These are phyloP conservation scores for Acrossocheilus fasciatus DNA, from an alignment of 2,797 vertebrate species.

Conservation along the genomic window DNA sequence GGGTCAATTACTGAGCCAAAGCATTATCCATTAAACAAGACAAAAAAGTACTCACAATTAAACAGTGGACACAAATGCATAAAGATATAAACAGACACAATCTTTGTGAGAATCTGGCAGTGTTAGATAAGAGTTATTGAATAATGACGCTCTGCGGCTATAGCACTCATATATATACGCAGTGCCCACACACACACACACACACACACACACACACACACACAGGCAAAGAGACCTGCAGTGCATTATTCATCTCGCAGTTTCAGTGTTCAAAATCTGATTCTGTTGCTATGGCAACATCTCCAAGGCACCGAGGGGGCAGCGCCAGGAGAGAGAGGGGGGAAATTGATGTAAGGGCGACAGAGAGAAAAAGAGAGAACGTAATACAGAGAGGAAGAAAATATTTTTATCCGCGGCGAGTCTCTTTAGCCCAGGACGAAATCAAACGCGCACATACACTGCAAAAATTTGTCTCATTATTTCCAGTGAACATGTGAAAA, in stretches of 20 bases:
- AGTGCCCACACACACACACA: not conserved
- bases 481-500: not conserved
- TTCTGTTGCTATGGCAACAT: conserved; percentile 82
- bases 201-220: not conserved
- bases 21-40: not conserved
- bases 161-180: not conserved
- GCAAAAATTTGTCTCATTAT: not conserved
- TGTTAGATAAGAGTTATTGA: conserved; percentile 39
- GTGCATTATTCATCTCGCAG: conserved; percentile 79
- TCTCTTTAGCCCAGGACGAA: not conserved
- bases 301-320: conserved; percentile 74
- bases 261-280: conserved; percentile 74
- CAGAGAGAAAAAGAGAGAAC: conserved; percentile 12
- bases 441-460: not conserved
- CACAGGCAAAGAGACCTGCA: conserved; percentile 48
- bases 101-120: conserved; percentile 21
- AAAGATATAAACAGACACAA: not conserved
- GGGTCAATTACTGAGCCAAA: not conserved
- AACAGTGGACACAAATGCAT: conserved; percentile 5
- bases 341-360: conserved; percentile 43
- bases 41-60: not conserved
- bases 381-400: not conserved
- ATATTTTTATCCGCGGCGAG: not conserved
- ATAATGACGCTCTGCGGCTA: conserved; percentile 12
- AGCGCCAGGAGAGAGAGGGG: conserved; percentile 58